Evolutionary conservation across 2,888 invertebrate genomes (phyloP).

Genomic region (Cylindroiulus punctatus): DNA sequence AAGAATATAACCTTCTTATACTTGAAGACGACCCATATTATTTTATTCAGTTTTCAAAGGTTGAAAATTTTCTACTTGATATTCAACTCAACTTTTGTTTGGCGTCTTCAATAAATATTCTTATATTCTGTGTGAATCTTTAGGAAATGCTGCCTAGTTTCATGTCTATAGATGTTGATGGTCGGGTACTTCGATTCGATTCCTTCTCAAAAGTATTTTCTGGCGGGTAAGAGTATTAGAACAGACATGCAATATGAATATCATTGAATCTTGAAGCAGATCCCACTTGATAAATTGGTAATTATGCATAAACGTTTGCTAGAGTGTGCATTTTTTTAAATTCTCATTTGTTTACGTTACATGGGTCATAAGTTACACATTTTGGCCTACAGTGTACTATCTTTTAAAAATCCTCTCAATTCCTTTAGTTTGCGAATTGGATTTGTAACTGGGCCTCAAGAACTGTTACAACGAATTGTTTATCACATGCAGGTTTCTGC

Average conservation of each 20-base stretch:
- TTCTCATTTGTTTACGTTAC: no score
- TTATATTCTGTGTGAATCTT: neutral
- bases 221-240: conserved; percentile 62
- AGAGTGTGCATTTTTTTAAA: no score
- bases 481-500: conserved; percentile 78
- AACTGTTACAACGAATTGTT: conserved; percentile 73
- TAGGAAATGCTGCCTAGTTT: conserved; percentile 56
- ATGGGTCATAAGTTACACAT: no score
- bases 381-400: neutral
- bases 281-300: no score
- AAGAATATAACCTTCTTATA: conserved; percentile 79
- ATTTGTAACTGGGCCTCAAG: conserved; percentile 77
- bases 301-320: no score
- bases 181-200: conserved; percentile 65
- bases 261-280: no score
- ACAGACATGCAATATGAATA: no score
- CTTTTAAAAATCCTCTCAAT: neutral
- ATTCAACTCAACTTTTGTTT: neutral
- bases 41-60: conserved; percentile 77
- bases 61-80: conserved; percentile 61
- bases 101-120: neutral
- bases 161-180: conserved; percentile 64
- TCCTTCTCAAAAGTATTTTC: conserved; percentile 66
- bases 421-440: conserved; percentile 75
- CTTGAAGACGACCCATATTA: conserved; percentile 86